These are phyloP conservation scores for Chaetura pelagica DNA, from an alignment of 2,113 vertebrate species.

Conservation along the genomic window DNA sequence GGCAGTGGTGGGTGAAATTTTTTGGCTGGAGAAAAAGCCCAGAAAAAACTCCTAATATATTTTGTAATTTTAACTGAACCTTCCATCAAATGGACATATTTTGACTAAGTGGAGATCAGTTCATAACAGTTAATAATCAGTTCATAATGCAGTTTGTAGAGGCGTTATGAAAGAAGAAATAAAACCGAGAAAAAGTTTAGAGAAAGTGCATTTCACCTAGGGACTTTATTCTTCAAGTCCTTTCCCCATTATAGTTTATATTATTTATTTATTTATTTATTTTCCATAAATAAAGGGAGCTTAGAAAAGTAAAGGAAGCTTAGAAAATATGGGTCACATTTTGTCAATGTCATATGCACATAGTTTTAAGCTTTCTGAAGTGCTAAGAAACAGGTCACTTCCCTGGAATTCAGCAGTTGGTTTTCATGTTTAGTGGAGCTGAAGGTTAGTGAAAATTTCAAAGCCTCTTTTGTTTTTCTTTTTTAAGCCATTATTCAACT, in stretches of 20 bases:
- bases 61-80: neutral
- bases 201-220: neutral
- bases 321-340: neutral
- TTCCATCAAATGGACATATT: neutral
- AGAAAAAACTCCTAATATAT: neutral
- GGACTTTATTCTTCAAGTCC: neutral
- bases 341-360: slow-evolving; percentile 8
- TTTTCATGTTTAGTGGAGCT: slow-evolving; percentile 25
- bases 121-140: neutral
- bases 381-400: slow-evolving; percentile 19
- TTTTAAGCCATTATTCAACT: slow-evolving; percentile 30
- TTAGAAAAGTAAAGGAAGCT: neutral
- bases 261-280: neutral
- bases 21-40: neutral
- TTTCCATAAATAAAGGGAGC: neutral
- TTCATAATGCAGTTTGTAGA: neutral
- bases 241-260: neutral
- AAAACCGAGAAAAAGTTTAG: neutral
- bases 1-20: neutral
- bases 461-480: slow-evolving; percentile 31
- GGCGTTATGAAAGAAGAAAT: neutral
- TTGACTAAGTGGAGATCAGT: neutral
- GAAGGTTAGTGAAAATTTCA: slow-evolving; percentile 21
- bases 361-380: slow-evolving; percentile 14
- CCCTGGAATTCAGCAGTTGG: neutral